Percentiles rank a stretch among this genome's conserved stretches.
phyloP scores from a whole-genome alignment of 2,888 invertebrate genomes.

The Erebia ligea region DNA sequence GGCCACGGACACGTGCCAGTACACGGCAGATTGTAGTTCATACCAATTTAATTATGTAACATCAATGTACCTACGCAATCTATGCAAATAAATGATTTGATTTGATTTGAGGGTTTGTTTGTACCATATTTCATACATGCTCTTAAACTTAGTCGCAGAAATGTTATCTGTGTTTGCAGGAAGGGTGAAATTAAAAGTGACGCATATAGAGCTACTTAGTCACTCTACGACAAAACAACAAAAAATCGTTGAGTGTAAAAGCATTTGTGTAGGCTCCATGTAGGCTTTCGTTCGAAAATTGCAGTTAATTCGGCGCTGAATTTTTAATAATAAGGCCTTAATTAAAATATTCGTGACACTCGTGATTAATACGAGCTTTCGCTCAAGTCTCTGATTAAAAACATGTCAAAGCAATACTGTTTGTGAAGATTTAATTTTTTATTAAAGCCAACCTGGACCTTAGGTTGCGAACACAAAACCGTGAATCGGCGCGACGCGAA shows the following conservation, averaged over 20 bases:
- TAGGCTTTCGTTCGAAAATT: slow-evolving; percentile 66
- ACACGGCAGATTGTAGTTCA: too few relatives aligned
- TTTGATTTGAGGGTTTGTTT: too few relatives aligned
- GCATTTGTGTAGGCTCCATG: slow-evolving; percentile 49
- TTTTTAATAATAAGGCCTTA: slow-evolving; percentile 74
- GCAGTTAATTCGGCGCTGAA: slow-evolving; percentile 68
- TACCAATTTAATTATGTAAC: too few relatives aligned
- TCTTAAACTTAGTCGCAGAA: too few relatives aligned
- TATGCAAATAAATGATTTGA: too few relatives aligned
- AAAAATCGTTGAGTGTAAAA: slow-evolving; percentile 46
- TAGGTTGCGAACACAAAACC: too few relatives aligned
- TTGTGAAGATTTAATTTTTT: slow-evolving; percentile 32
- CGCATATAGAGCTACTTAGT: background rate
- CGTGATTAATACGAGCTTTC: slow-evolving; percentile 69
- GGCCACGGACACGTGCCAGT: too few relatives aligned
- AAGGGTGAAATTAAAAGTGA: background rate
- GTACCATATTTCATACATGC: too few relatives aligned
- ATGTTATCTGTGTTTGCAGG: background rate
- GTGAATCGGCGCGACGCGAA: too few relatives aligned
- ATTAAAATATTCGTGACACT: slow-evolving; percentile 73
- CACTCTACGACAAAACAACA: background rate
- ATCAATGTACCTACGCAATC: too few relatives aligned
- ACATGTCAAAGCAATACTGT: slow-evolving; percentile 57
- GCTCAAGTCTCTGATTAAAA: slow-evolving; percentile 70
- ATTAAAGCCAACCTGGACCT: slow-evolving; percentile 1